Percentiles rank a stretch among this genome's conserved stretches.
Conservation (phyloP, 2,113 vertebrate genomes). For the Poeciliopsis retropinna region DNA sequence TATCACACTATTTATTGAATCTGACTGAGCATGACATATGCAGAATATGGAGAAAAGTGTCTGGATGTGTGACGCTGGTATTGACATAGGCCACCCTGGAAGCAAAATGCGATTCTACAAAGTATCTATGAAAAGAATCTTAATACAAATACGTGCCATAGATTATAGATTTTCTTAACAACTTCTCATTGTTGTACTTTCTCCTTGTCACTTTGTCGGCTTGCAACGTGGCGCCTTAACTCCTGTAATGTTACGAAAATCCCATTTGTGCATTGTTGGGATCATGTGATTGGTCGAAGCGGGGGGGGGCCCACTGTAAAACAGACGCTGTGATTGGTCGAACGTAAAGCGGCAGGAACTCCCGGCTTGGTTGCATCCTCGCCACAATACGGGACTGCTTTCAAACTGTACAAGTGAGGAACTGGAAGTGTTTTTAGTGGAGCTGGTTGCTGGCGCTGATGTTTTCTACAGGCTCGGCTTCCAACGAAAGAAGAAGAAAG, state of each 20-base stretch:
- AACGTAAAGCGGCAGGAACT: slow-evolving; percentile 46
- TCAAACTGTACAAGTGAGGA: slow-evolving; percentile 20
- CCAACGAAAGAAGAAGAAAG: neutral
- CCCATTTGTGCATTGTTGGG: slow-evolving; percentile 67
- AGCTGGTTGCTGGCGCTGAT: slow-evolving; percentile 10
- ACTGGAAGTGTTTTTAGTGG: neutral
- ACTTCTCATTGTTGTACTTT: neutral
- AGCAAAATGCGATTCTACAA: too few relatives aligned
- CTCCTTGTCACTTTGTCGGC: neutral
- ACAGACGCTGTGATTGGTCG: slow-evolving; percentile 69
- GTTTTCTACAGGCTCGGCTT: neutral
- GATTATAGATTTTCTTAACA: neutral
- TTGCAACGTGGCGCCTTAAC: slow-evolving; percentile 84
- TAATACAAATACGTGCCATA: too few relatives aligned
- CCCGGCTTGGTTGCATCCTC: slow-evolving; percentile 56
- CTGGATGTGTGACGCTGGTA: too few relatives aligned
- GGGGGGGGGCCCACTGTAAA: slow-evolving; percentile 3
- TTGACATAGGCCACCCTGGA: too few relatives aligned
- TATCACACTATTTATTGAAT: neutral
- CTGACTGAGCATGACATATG: too few relatives aligned
- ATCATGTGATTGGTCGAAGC: neutral
- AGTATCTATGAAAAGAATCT: too few relatives aligned
- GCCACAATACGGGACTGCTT: slow-evolving; percentile 32
- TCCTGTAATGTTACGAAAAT: slow-evolving; percentile 47
- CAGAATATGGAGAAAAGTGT: too few relatives aligned